Conservation (phyloP, 2,113 vertebrate genomes). For the Corydoras sp. region DNA sequence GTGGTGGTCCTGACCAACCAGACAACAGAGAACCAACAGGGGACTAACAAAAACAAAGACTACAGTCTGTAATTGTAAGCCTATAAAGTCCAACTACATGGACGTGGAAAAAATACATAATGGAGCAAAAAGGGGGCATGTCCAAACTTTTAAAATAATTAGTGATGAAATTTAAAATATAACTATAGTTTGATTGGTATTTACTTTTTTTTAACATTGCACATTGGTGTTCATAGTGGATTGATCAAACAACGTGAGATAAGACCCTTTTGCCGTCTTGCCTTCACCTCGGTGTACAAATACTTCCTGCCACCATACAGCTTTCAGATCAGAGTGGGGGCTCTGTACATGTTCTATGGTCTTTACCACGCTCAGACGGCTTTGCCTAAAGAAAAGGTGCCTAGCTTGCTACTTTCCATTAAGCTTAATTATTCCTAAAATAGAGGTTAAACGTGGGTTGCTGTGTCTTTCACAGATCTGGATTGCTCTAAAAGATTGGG, state of each 20-base stretch:
- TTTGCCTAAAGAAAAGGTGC: constrained; percentile 77
- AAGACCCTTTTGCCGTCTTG: constrained; percentile 69
- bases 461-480: constrained; percentile 64
- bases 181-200: no score
- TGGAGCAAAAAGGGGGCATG: no score
- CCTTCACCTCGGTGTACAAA: constrained; percentile 68
- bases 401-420: neutral
- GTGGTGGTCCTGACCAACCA: no score
- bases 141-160: no score
- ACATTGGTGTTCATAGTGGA: constrained; percentile 58
- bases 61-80: no score
- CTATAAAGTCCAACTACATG: no score
- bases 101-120: no score
- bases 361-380: constrained; percentile 77
- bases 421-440: neutral
- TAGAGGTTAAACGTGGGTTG: no score
- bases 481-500: constrained; percentile 80
- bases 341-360: constrained; percentile 83
- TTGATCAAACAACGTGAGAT: constrained; percentile 67
- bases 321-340: constrained; percentile 88
- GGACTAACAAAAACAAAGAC: no score
- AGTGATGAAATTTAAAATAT: no score
- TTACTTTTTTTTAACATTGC: no score
- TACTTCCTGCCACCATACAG: constrained; percentile 85
- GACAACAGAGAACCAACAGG: no score